These are phyloP conservation scores for Spisula subtruncata DNA, from an alignment of 2,888 invertebrate genomes.

Conservation along the genomic window DNA sequence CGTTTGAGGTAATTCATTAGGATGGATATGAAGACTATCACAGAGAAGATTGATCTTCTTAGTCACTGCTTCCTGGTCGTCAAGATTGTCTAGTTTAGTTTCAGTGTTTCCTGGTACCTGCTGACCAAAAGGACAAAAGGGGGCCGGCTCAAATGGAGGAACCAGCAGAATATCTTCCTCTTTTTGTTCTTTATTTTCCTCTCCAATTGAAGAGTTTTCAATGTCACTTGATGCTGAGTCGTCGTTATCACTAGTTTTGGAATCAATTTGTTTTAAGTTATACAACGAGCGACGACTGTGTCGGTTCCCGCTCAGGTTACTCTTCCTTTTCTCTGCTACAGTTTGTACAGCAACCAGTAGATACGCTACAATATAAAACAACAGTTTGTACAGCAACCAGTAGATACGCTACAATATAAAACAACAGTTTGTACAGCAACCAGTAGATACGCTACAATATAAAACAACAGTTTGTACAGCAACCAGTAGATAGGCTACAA, in stretches of 20 bases:
- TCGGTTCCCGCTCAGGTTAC: conserved; percentile 29
- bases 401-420: no score
- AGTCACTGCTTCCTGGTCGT: neutral
- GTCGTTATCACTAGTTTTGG: neutral
- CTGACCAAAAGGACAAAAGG: conserved; percentile 33
- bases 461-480: no score
- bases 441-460: no score
- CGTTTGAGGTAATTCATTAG: conserved; percentile 61
- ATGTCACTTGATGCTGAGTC: neutral
- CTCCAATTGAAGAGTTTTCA: conserved; percentile 37
- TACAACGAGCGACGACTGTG: conserved; percentile 20
- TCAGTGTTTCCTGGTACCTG: neutral
- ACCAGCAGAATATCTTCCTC: neutral
- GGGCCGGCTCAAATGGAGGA: conserved; percentile 66
- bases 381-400: no score
- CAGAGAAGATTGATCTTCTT: conserved; percentile 42
- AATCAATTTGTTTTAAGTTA: conserved; percentile 27
- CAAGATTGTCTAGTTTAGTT: neutral
- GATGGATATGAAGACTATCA: conserved; percentile 69
- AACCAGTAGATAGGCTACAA: no score
- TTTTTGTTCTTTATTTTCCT: conserved; percentile 39
- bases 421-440: no score
- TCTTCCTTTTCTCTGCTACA: conserved; percentile 38
- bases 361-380: conserved; percentile 46
- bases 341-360: conserved; percentile 58